Evolutionary conservation across 2,113 vertebrate species (phyloP).

Genomic region (Smithornis capensis): DNA sequence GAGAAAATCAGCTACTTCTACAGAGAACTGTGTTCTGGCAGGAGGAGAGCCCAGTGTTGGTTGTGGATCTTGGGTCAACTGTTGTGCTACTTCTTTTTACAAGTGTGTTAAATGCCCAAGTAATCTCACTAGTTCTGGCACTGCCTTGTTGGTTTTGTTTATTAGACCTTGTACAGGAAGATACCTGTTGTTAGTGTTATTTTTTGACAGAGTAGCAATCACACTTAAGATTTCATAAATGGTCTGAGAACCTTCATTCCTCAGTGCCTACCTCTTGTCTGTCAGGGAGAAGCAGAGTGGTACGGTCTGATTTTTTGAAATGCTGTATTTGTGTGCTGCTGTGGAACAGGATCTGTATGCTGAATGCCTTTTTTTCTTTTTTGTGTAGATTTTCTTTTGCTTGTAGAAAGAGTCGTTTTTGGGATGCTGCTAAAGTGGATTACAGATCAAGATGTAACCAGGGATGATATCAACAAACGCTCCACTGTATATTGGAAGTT

Average conservation of each 20-base stretch:
- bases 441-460: not conserved
- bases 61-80: not conserved
- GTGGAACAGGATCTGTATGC: not conserved
- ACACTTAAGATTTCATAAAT: not conserved
- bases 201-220: not conserved
- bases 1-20: not conserved
- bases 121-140: not conserved
- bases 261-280: not conserved
- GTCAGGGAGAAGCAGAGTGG: not conserved
- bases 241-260: not conserved
- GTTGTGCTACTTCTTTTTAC: not conserved
- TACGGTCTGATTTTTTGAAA: not conserved
- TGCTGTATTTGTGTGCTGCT: not conserved
- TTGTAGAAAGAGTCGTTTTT: conserved; percentile 8
- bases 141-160: not conserved
- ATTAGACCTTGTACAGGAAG: not conserved
- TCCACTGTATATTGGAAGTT: not conserved
- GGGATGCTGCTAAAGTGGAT: not conserved
- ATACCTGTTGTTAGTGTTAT: rapidly evolving
- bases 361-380: not conserved
- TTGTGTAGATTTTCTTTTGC: too few species aligned
- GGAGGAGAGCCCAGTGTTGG: not conserved
- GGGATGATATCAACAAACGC: not conserved
- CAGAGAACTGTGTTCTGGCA: not conserved
- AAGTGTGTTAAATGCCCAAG: not conserved